Percentiles rank a stretch among this genome's conserved stretches.
phyloP scores from a whole-genome alignment of 2,888 invertebrate genomes.

The Hyposoter didymator region DNA sequence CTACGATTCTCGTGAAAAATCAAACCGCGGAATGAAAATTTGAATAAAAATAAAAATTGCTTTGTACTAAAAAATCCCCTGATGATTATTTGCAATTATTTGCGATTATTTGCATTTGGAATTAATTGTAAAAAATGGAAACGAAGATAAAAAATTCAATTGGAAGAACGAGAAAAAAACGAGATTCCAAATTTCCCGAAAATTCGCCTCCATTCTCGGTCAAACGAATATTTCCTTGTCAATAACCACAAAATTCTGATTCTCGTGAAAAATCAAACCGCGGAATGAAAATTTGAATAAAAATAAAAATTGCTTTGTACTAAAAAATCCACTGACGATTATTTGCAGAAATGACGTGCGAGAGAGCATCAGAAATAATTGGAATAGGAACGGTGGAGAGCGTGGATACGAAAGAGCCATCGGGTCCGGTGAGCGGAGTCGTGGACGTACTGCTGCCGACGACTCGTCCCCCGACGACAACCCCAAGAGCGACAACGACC shows the following conservation, averaged over 20 bases:
- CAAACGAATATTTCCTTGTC: neutral
- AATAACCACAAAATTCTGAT: neutral
- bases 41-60: too few species aligned
- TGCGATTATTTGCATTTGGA: too few species aligned
- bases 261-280: neutral
- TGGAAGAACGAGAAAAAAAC: neutral
- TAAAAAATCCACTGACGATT: neutral
- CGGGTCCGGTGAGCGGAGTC: slow-evolving; percentile 79
- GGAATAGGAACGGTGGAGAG: slow-evolving; percentile 87
- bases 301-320: neutral
- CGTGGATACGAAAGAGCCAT: slow-evolving; percentile 83
- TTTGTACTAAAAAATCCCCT: too few species aligned
- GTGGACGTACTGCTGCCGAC: slow-evolving; percentile 83
- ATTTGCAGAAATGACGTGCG: slow-evolving; percentile 83
- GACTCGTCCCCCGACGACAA: slow-evolving; percentile 78
- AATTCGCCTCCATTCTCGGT: neutral
- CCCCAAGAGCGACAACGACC: slow-evolving; percentile 71
- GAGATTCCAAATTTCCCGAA: neutral
- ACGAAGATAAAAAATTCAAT: neutral
- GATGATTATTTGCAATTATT: too few species aligned
- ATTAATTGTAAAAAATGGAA: neutral
- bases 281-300: neutral
- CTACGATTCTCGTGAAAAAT: too few species aligned
- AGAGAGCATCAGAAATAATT: slow-evolving; percentile 83
- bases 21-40: neutral